These are phyloP conservation scores for Argyresthia goedartella DNA, from an alignment of 2,888 invertebrate species.

Conservation along the genomic window DNA sequence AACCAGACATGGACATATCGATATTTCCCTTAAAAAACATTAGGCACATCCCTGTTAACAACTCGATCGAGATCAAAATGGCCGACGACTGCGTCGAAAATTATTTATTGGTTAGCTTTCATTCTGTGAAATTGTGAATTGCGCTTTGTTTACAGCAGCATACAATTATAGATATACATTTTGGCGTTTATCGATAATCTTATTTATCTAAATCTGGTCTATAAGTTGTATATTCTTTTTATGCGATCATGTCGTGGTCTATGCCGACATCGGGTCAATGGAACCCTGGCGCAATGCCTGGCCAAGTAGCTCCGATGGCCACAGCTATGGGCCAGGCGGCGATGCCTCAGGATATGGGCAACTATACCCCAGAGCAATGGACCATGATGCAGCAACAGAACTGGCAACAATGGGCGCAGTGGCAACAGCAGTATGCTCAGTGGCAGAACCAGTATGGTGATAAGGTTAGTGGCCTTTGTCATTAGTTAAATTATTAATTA, in stretches of 20 bases:
- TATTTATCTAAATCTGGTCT: too few relatives aligned
- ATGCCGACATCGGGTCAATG: constrained; percentile 40
- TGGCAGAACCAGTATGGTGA: constrained; percentile 84
- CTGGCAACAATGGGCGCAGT: constrained; percentile 82
- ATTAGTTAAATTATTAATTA: neutral
- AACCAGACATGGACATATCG: too few relatives aligned
- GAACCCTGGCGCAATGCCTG: constrained; percentile 30
- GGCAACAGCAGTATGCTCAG: constrained; percentile 83
- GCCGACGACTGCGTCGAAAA: constrained; percentile 13
- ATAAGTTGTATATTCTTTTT: too few relatives aligned
- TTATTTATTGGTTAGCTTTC: neutral
- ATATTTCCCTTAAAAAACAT: too few relatives aligned
- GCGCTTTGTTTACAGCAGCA: too few relatives aligned
- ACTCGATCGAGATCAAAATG: constrained; percentile 17
- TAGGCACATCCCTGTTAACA: too few relatives aligned
- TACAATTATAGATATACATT: too few relatives aligned
- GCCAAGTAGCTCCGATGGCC: neutral
- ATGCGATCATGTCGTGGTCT: constrained; percentile 48
- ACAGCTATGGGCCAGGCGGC: constrained; percentile 14
- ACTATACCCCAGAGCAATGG: constrained; percentile 77
- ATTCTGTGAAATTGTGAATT: neutral
- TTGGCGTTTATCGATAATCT: too few relatives aligned
- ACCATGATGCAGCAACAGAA: constrained; percentile 77
- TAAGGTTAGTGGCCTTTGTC: constrained; percentile 58
- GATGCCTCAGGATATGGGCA: constrained; percentile 29